Conservation (phyloP, 2,797 vertebrate species). For the Peromyscus melanophrys region DNA sequence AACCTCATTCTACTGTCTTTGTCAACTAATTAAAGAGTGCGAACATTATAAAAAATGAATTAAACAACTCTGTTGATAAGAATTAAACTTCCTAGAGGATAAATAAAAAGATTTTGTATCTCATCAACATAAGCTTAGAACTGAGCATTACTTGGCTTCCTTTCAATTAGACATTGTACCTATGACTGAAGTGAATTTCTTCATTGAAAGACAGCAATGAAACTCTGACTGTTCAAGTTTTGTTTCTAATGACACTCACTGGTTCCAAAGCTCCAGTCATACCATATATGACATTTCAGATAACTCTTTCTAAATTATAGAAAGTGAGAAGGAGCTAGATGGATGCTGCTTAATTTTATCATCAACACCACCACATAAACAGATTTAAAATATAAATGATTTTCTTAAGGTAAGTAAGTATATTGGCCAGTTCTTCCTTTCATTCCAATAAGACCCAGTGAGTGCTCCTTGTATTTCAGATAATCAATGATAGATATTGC, state of each 20-base stretch:
- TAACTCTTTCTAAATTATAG: neutral
- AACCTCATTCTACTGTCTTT: neutral
- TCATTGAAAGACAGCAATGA: neutral
- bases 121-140: neutral
- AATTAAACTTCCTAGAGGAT: neutral
- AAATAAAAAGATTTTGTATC: neutral
- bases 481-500: neutral
- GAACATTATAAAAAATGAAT: neutral
- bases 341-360: neutral
- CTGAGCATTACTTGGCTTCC: neutral
- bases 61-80: neutral
- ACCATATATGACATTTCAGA: neutral
- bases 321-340: neutral
- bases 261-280: neutral
- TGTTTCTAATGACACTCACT: neutral
- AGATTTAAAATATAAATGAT: neutral
- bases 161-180: neutral
- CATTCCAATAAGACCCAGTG: neutral
- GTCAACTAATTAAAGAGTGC: neutral
- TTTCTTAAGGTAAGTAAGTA: neutral
- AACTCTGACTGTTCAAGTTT: neutral
- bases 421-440: neutral
- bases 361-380: neutral
- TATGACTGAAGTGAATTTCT: neutral
- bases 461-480: neutral